A percentile compares a stretch with the other conserved stretches of the same genome.
These are phyloP conservation scores for Pangasianodon hypophthalmus DNA, from an alignment of 2,113 vertebrate genomes.

Conservation along the genomic window DNA sequence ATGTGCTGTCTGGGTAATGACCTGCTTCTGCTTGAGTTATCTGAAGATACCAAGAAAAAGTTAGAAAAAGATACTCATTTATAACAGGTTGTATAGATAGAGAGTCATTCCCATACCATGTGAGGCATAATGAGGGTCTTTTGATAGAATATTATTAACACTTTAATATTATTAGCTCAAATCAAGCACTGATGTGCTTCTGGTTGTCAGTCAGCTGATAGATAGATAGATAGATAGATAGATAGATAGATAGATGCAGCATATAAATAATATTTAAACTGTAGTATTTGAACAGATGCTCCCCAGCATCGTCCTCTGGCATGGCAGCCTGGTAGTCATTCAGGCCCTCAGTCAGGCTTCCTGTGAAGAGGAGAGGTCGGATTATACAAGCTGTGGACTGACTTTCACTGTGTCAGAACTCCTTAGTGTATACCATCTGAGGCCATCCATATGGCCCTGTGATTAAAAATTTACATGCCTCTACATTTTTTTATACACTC, in stretches of 20 bases:
- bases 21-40: slow-evolving; percentile 18
- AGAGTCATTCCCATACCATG: background rate
- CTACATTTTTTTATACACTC: slow-evolving; percentile 51
- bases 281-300: background rate
- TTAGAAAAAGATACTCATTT: background rate
- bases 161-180: background rate
- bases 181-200: background rate
- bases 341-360: slow-evolving; percentile 22
- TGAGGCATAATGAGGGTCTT: background rate
- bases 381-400: slow-evolving; percentile 41
- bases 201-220: background rate
- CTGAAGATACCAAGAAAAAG: background rate
- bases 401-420: slow-evolving; percentile 44
- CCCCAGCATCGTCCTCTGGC: slow-evolving; percentile 19
- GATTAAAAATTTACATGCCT: slow-evolving; percentile 57
- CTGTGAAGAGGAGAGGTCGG: slow-evolving; percentile 36
- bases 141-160: background rate
- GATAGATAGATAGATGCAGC: background rate
- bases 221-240: background rate
- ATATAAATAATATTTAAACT: background rate
- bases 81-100: background rate
- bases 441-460: slow-evolving; percentile 53
- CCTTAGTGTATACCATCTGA: slow-evolving; percentile 34
- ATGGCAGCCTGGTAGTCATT: slow-evolving; percentile 15
- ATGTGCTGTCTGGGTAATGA: slow-evolving; percentile 65